phyloP scores from a whole-genome alignment of 2,797 vertebrate genomes.

The Pseudochirops corinnae region DNA sequence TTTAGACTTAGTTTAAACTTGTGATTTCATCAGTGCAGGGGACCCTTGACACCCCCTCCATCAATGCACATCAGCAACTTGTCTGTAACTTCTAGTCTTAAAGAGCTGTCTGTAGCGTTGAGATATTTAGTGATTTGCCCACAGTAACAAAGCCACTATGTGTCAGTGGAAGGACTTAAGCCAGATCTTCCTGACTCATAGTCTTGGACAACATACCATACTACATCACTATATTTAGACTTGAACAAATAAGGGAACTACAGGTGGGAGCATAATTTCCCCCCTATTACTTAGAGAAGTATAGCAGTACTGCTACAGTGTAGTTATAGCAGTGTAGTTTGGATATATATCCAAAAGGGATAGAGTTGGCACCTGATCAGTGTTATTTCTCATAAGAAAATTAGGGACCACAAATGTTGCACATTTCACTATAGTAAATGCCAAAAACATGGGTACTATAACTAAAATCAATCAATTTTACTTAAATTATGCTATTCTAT shows the following conservation, averaged over 20 bases:
- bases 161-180: not conserved
- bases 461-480: conserved; percentile 8
- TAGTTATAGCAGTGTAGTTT: no score
- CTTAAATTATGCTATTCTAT: not conserved
- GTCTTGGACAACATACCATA: not conserved
- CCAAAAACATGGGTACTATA: not conserved
- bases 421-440: not conserved
- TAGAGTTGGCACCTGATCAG: conserved; percentile 6
- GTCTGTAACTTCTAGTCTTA: not conserved
- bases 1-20: not conserved
- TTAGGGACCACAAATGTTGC: conserved; percentile 24
- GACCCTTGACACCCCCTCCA: not conserved
- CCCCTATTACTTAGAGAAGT: not conserved
- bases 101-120: not conserved
- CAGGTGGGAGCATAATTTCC: not conserved
- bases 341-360: not conserved
- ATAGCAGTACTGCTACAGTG: not conserved
- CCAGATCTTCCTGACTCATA: not conserved
- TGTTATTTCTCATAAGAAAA: not conserved
- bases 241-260: conserved; percentile 21
- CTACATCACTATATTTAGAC: not conserved
- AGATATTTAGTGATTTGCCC: not conserved
- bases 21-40: not conserved
- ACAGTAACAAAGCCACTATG: not conserved
- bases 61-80: not conserved